Evolutionary conservation across 2,113 vertebrate species (phyloP), one percentile per base, ranked within the genome.

Genomic region (Misgurnus anguillicaudatus): DNA sequence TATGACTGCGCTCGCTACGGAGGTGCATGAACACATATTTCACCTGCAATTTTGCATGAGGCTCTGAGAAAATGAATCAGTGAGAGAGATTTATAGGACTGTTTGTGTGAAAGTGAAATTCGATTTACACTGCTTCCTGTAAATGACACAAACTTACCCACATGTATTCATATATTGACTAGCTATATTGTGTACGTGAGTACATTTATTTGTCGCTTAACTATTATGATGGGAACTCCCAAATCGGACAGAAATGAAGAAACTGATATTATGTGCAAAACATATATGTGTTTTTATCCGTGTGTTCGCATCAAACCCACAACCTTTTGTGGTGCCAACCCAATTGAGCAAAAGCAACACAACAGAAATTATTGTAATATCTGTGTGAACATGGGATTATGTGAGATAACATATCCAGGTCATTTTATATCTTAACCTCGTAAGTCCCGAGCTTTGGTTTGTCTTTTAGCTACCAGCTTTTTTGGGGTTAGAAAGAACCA

Each of bases 1-100:
- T 88, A 85, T 88, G 85, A 87, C 51, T 82, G 74, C 83, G 85
- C 83, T 88, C 82, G 63, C 79, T 82, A 85, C 53, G 84, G 87
- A 82, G 86, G 67, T 64, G 84, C 73, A 80, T 19, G 55, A 55
- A 70, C 75, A 41, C 17, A 76, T 48, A 72, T 85, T 83, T 82
- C 81, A 80, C 83, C 80, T 81, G 38, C 47, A 42, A 80, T 79
- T 72, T 72, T 69, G 61, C 69, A 64, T 61, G 41, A 78, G 76
- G 65, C 75, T 72, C 76, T 83, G 72, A 83, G 66, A 80, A 80
- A 80, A 75, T 80, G 78, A 83, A 66, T 66, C 51, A 77, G 82
- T 61, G 14, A 13, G 48, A 10, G 24, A 17, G 7, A 38, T 67
- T 66, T 71, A 60, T 47, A 38, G 55, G 16, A 45, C 53, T 81